Evolutionary conservation across 2,113 vertebrate genomes (phyloP).

Genomic region (Aythya baeri): DNA sequence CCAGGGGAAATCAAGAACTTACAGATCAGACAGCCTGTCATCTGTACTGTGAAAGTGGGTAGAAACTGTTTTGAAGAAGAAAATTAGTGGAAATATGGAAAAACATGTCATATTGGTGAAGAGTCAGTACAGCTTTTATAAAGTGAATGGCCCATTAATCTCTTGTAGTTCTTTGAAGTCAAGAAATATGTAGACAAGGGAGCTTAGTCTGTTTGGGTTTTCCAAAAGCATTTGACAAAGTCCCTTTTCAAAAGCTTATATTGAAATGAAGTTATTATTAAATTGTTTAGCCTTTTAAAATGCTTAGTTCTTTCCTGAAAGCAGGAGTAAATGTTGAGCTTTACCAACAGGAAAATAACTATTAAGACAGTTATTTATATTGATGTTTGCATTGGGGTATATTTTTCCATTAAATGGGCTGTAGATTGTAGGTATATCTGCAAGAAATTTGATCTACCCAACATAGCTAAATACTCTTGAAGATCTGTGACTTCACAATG

Average conservation of each 20-base stretch:
- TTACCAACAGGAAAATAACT: background rate
- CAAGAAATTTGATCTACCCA: background rate
- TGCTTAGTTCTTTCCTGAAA: background rate
- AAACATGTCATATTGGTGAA: background rate
- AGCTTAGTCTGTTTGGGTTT: background rate
- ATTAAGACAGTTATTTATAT: background rate
- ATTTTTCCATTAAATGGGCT: background rate
- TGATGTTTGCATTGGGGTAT: background rate
- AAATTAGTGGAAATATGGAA: background rate
- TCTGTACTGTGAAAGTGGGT: constrained; percentile 41
- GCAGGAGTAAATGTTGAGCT: background rate
- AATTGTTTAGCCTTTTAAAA: background rate
- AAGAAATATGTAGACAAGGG: background rate
- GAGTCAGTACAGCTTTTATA: constrained; percentile 6
- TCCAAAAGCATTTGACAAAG: background rate
- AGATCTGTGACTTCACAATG: background rate
- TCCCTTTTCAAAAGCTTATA: background rate
- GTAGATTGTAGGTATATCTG: background rate
- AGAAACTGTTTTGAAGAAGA: constrained; percentile 24
- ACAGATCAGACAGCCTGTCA: constrained; percentile 20
- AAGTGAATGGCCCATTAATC: constrained; percentile 1
- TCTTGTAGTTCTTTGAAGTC: constrained; percentile 6
- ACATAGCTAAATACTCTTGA: background rate
- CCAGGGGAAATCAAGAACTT: constrained; percentile 14
- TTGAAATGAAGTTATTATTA: background rate